Evolutionary conservation across 2,888 invertebrate genomes (phyloP), one percentile per base, ranked within the genome.

Genomic region (Byasa hedistus): DNA sequence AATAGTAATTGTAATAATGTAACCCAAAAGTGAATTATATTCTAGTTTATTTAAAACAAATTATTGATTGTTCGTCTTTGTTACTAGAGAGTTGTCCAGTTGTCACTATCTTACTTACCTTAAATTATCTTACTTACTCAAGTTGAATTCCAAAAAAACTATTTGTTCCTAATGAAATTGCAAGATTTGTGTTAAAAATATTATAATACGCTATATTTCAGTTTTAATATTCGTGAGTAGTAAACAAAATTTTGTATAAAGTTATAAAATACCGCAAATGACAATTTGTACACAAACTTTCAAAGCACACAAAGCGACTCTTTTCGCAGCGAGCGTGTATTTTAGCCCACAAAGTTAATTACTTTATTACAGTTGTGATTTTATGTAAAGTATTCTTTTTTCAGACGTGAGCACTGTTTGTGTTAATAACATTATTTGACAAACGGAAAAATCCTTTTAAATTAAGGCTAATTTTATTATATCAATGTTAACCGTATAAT

Each of bases 341-440:
- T 63, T 59, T 58, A 59, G 36, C 54, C 48, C 39, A 58, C 66
- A 62, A 62, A 66, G 66, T 55, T 66, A 66, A 66, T 66, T 63
- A 66, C 62, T 59, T 62, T 58, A 63, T 62, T 63, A 32, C 57
- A 62, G 57, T 44, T 58, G 5, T 44, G 62, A 57, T 58, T 61
- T 58, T 57, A 62, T 39, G 23, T 22, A 54, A 56, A 22, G 27
- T 27, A 51, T 24, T 22, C n/a, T 15, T 55, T 57, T 61, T 57
- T 57, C 39, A 48, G n/a, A 57, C 57, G 52, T 27, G 54, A 27
- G 51, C n/a, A 52, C 27, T 57, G 27, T 57, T 57, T 58, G 27
- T 36, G 51, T 51, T 61, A 66, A 66, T 44, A 44, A 22, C 22
- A 23, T 57, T 57, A 36, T 36, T 57, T 19, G 36, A 57, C 52